phyloP scores from a whole-genome alignment of 2,888 invertebrate species.

The Pyrochroa serraticornis region DNA sequence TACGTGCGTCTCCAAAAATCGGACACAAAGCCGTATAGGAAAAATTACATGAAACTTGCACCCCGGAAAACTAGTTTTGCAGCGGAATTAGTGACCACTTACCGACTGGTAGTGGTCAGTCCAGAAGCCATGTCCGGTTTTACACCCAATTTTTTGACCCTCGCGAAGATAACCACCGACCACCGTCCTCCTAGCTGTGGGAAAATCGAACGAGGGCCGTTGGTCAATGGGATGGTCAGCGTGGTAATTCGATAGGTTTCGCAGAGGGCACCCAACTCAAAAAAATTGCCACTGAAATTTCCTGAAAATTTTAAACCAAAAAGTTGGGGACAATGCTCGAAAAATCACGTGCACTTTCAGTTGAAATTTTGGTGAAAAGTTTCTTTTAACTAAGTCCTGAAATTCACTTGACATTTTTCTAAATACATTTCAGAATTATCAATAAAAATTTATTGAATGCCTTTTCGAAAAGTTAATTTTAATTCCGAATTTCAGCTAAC shows the following conservation, averaged over 20 bases:
- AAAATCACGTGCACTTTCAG: no score
- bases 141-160: constrained; percentile 28
- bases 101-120: constrained; percentile 29
- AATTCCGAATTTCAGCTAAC: no score
- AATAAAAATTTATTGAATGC: no score
- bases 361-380: no score
- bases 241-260: constrained; percentile 16
- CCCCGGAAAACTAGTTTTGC: constrained; percentile 41
- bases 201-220: constrained; percentile 24
- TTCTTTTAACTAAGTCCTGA: no score
- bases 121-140: constrained; percentile 30
- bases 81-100: constrained; percentile 41
- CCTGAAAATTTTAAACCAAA: no score
- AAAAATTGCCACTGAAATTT: no score
- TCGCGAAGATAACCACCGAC: constrained; percentile 27
- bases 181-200: constrained; percentile 29
- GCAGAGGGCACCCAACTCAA: no score
- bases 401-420: no score
- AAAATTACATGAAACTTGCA: constrained; percentile 45
- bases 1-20: constrained; percentile 39
- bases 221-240: constrained; percentile 34
- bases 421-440: no score
- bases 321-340: no score
- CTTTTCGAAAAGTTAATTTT: no score
- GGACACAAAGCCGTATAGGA: constrained; percentile 36